A percentile compares a stretch with the other conserved stretches of the same genome.
Conservation (phyloP, 2,888 invertebrate species). For the Mamestra brassicae region DNA sequence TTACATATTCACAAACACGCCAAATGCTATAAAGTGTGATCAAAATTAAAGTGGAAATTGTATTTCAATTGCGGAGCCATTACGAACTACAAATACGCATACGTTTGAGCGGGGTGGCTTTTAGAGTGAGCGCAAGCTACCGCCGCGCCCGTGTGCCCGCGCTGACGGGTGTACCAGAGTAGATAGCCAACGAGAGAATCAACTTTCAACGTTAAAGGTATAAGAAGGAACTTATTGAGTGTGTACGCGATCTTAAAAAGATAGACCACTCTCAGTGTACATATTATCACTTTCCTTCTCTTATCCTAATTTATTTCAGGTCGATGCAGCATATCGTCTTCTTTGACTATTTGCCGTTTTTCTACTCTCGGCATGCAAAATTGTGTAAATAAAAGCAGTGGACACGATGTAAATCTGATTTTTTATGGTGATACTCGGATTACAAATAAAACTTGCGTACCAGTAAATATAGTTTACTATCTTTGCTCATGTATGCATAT, state of each 20-base stretch:
- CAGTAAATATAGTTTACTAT: too few species aligned
- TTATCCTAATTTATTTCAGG: background rate
- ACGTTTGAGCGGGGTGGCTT: constrained; percentile 62
- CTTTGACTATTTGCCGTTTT: too few species aligned
- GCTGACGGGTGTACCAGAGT: constrained; percentile 15
- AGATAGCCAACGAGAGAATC: constrained; percentile 7
- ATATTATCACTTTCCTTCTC: background rate
- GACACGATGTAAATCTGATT: too few species aligned
- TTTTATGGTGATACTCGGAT: too few species aligned
- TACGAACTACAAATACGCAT: constrained; percentile 62
- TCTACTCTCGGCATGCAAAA: too few species aligned
- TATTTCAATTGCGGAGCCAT: constrained; percentile 65
- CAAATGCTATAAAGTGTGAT: constrained; percentile 41
- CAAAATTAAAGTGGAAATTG: constrained; percentile 64
- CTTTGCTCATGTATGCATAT: too few species aligned
- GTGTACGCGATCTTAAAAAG: background rate
- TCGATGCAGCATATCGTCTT: too few species aligned
- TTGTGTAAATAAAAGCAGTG: too few species aligned
- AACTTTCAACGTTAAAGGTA: background rate
- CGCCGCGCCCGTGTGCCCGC: background rate
- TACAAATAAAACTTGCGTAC: too few species aligned
- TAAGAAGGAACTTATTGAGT: background rate
- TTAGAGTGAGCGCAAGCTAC: constrained; percentile 38
- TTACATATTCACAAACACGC: constrained; percentile 22
- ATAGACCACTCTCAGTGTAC: background rate